phyloP scores from a whole-genome alignment of 2,888 invertebrate genomes.

The Adelphocoris suturalis region DNA sequence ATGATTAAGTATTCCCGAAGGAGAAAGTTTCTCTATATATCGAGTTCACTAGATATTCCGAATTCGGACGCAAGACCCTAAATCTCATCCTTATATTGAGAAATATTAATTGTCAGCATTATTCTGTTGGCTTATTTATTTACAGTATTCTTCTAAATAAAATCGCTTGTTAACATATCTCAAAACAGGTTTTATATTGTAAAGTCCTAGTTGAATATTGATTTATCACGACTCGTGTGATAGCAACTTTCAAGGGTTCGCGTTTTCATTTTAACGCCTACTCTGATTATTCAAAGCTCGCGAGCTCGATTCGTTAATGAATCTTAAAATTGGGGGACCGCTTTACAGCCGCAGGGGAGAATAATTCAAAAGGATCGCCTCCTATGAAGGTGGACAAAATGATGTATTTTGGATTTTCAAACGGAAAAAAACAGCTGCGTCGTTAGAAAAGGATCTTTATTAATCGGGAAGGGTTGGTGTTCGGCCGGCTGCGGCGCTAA shows the following conservation, averaged over 20 bases:
- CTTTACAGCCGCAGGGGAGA: neutral
- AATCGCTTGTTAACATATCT: slow-evolving; percentile 6
- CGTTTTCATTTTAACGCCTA: neutral
- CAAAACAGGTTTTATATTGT: neutral
- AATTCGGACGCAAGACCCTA: no score
- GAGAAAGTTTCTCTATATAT: no score
- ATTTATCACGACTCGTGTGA: slow-evolving; percentile 3
- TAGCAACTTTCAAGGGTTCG: neutral
- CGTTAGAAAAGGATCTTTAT: neutral
- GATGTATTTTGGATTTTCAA: slow-evolving; percentile 6
- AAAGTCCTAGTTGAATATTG: neutral
- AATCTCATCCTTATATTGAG: neutral
- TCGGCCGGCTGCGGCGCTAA: slow-evolving; percentile 4
- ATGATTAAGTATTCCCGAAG: no score
- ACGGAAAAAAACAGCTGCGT: neutral
- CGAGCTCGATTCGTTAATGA: neutral
- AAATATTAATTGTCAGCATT: neutral
- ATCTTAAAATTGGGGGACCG: neutral
- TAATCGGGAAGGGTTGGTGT: slow-evolving; percentile 3
- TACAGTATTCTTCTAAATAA: neutral
- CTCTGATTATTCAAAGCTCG: neutral
- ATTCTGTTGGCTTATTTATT: neutral
- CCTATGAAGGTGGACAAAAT: neutral
- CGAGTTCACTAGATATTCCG: no score
- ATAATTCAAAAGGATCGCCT: neutral